Base-by-base conservation (phyloP, 1,140 invertebrate species). In the Leptinotarsa undecemlineata region DNA sequence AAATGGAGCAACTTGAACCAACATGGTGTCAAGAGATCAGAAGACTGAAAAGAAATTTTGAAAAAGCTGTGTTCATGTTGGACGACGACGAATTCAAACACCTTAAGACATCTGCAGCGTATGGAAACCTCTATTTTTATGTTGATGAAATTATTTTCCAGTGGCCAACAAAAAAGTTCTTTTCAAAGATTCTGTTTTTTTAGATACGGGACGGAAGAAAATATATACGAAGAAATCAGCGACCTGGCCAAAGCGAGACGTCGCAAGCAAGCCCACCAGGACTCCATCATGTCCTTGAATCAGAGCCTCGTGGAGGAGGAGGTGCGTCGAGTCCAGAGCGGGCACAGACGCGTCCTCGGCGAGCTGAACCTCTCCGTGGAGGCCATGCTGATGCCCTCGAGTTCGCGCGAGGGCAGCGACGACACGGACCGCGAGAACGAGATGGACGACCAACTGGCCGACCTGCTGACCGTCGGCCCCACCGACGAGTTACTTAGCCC, bases 201-300 rank as follows among this genome's bases (percentile, higher is more conserved):
- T 57, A 73, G 92, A 74, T 94, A 94, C 80, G 92, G 93, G 21
- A 94, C 92, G 15, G 91, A 93, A 83, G 94, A 95, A 86, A 95
- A 95, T 84, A 94, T 95, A 82, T 95, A 95, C 83, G 94, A 95
- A 86, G 94, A 95, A 87, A 95, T 95, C 80, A 92, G 88, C 72
- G 90, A 91, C 73, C 88, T 87, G 76, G 86, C 86, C 74, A 85
- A 85, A 83, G 86, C 80, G 51, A 72, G 81, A 62, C 72, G 75
- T 71, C 74, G 77, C 2, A 73, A 82, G 48, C 70, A 73, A 14
- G 20, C 60, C 13, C 74, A 76, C 63, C 78, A 79, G 71, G 77
- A 78, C 14, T 74, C 72, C 42, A 78, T 79, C 33, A 89, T 89
- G 61, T 90, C 90, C 13, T 81, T 91, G 4, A 89, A 89, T 78